A percentile compares a stretch with the other conserved stretches of the same genome.
Conservation (phyloP, 2,888 invertebrate species). For the Agonopterix heracliana region DNA sequence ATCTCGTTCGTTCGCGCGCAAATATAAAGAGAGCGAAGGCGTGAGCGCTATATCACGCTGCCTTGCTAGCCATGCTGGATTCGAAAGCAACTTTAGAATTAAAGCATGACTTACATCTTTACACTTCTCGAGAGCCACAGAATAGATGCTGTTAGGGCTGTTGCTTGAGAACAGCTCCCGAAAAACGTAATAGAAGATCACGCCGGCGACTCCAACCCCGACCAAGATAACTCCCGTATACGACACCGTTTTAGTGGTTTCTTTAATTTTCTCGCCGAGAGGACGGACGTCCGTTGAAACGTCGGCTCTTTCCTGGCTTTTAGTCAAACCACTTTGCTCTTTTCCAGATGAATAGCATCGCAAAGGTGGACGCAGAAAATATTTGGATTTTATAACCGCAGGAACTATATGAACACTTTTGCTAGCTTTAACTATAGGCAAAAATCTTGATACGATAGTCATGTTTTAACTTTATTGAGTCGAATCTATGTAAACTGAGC, state of each 20-base stretch:
- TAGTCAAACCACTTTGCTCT: conserved; percentile 43
- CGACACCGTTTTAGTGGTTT: conserved; percentile 91
- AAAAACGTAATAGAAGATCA: conserved; percentile 89
- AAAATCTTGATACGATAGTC: conserved; percentile 57
- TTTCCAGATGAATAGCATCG: conserved; percentile 46
- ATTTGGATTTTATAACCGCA: conserved; percentile 27
- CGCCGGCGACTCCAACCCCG: conserved; percentile 87
- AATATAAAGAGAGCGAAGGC: too few species aligned
- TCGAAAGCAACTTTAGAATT: too few species aligned
- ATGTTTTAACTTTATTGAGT: conserved; percentile 26
- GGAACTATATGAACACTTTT: conserved; percentile 35
- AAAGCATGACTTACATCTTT: conserved; percentile 69
- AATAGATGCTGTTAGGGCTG: conserved; percentile 91
- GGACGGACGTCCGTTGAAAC: conserved; percentile 78
- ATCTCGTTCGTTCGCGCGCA: too few species aligned
- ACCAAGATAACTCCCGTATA: conserved; percentile 89
- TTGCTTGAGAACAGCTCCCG: conserved; percentile 91
- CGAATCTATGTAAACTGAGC: too few species aligned
- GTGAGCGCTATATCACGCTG: too few species aligned
- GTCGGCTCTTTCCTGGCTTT: conserved; percentile 52
- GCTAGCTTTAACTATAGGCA: conserved; percentile 40
- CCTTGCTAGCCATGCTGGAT: too few species aligned
- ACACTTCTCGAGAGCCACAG: conserved; percentile 85
- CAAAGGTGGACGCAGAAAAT: conserved; percentile 26
- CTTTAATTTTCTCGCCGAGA: conserved; percentile 87